phyloP scores from a whole-genome alignment of 2,113 vertebrate genomes.

The Ptilonorhynchus violaceus region DNA sequence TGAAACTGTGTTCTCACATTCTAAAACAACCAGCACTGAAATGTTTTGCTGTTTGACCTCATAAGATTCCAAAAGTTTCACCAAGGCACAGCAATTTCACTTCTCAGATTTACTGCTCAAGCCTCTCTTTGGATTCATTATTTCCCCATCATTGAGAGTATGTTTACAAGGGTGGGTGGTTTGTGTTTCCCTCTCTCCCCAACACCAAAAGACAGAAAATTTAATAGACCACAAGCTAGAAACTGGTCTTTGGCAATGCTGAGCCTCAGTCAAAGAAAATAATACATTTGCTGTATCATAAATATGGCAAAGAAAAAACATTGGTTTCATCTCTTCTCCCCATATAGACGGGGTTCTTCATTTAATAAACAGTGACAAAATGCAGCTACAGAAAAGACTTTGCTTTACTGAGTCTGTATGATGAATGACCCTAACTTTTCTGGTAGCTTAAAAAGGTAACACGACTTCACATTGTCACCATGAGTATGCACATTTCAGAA shows the following conservation, averaged over 20 bases:
- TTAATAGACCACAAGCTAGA: not conserved
- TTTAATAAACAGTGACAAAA: not conserved
- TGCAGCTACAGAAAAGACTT: not conserved
- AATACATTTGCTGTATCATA: not conserved
- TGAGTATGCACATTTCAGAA: accelerated
- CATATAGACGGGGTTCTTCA: not conserved
- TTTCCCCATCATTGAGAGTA: not conserved
- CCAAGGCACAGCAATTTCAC: not conserved
- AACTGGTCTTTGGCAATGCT: not conserved
- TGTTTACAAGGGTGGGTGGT: not conserved
- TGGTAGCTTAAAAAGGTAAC: not conserved
- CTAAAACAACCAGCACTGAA: not conserved
- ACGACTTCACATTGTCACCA: not conserved
- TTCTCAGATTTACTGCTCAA: not conserved
- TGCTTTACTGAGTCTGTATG: not conserved
- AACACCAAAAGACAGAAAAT: not conserved
- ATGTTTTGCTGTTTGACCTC: not conserved
- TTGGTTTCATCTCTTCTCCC: not conserved
- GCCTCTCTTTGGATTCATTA: not conserved
- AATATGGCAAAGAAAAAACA: not conserved
- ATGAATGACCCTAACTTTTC: not conserved
- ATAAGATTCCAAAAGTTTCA: not conserved
- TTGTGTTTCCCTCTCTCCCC: not conserved
- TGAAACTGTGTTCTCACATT: not conserved
- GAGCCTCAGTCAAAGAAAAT: not conserved